phyloP scores from a whole-genome alignment of 2,888 invertebrate species.

The Lepidonotus clava region DNA sequence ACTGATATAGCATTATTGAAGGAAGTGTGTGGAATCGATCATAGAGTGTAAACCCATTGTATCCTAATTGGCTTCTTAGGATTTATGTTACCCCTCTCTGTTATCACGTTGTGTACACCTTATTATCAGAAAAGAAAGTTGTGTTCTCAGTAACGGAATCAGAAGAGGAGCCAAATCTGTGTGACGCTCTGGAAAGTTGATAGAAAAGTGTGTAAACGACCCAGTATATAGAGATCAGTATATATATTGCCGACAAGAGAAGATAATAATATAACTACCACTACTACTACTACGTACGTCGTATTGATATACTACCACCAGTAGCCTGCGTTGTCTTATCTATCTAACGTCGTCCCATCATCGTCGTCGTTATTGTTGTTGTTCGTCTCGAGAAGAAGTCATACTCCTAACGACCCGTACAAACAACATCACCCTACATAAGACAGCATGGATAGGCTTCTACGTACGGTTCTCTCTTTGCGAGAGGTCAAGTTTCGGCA shows the following conservation, averaged over 20 bases:
- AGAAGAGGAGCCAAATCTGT: not conserved
- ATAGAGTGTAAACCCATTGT: not conserved
- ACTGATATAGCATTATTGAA: conserved; percentile 15
- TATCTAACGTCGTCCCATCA: no score
- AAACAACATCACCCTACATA: not conserved
- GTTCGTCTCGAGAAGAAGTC: not conserved
- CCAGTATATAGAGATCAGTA: no score
- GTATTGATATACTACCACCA: no score
- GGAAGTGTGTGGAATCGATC: not conserved
- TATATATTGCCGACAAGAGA: no score
- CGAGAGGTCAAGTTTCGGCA: conserved; percentile 75
- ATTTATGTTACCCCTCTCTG: no score
- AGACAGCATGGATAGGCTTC: conserved; percentile 61
- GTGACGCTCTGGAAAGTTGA: conserved; percentile 25
- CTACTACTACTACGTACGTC: no score
- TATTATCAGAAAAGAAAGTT: not conserved
- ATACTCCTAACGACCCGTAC: not conserved
- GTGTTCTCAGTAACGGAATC: not conserved
- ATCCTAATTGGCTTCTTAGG: not conserved
- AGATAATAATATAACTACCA: no score
- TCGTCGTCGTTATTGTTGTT: conserved; percentile 35
- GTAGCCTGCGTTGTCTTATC: no score
- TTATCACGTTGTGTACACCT: no score
- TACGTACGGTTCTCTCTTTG: conserved; percentile 62
- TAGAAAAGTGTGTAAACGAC: conserved; percentile 41